Percentiles rank a stretch among this genome's conserved stretches.
Conservation (phyloP, 2,113 vertebrate species). For the Clinocottus analis region DNA sequence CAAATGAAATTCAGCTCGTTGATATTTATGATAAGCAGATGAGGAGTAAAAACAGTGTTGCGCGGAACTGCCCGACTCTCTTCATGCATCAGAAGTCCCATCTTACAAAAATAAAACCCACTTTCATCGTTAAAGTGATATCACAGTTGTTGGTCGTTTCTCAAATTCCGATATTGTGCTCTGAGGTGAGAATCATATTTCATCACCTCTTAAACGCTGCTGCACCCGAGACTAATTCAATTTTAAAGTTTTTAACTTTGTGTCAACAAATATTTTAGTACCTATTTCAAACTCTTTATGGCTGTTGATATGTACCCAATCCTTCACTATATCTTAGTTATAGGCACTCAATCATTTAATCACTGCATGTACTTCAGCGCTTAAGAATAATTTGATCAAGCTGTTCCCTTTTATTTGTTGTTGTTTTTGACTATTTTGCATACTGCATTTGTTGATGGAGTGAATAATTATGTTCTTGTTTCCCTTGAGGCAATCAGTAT, state of each 20-base stretch:
- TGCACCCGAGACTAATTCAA: neutral
- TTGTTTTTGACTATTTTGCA: conserved; percentile 36
- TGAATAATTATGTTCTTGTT: conserved; percentile 31
- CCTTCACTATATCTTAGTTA: conserved; percentile 1
- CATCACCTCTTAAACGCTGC: neutral
- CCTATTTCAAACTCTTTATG: neutral
- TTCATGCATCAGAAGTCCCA: conserved; percentile 5
- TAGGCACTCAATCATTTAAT: conserved; percentile 33
- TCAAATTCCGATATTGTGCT: neutral
- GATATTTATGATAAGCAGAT: conserved; percentile 6
- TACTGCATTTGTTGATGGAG: conserved; percentile 26
- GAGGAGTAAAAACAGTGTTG: neutral
- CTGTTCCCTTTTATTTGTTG: conserved; percentile 21
- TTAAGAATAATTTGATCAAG: conserved; percentile 31
- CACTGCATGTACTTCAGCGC: conserved; percentile 9
- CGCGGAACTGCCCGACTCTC: neutral
- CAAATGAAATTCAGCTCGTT: conserved; percentile 9
- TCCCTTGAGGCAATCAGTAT: conserved; percentile 20
- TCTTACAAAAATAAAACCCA: neutral
- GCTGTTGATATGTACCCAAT: neutral
- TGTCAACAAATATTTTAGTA: neutral
- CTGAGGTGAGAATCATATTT: neutral
- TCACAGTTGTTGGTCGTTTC: neutral
- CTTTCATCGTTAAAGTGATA: neutral
- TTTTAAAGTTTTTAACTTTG: neutral